These are phyloP conservation scores for Sebastes itinus DNA, from an alignment of 2,797 vertebrate genomes.

Conservation along the genomic window DNA sequence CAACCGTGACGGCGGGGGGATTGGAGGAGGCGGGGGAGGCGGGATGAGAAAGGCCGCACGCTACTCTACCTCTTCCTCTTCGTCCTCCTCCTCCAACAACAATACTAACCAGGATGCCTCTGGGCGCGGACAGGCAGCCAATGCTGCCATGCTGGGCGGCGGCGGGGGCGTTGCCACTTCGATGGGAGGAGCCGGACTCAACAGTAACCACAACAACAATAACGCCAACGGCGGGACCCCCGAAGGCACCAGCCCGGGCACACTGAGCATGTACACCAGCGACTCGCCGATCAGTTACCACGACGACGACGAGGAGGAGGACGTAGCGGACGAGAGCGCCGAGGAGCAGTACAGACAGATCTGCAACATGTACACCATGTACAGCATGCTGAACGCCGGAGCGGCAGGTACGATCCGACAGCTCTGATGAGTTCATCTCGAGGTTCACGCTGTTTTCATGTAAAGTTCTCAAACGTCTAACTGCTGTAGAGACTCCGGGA, in stretches of 20 bases:
- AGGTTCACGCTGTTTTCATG: neutral
- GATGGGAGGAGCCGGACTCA: conserved; percentile 70
- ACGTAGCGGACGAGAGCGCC: conserved; percentile 85
- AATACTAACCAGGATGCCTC: conserved; percentile 57
- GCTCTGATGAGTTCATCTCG: neutral
- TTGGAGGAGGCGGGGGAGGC: conserved; percentile 69
- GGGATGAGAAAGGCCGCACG: conserved; percentile 90
- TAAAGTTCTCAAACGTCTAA: too few relatives aligned
- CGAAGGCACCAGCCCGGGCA: conserved; percentile 90
- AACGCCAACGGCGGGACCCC: conserved; percentile 75
- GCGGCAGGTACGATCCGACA: conserved; percentile 77
- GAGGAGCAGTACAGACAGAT: conserved; percentile 98
- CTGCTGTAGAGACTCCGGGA: too few relatives aligned
- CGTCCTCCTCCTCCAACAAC: conserved; percentile 74
- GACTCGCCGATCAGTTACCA: conserved; percentile 96
- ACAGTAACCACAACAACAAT: conserved; percentile 85
- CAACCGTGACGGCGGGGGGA: conserved; percentile 80
- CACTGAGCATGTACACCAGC: conserved; percentile 93
- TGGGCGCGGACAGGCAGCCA: conserved; percentile 58
- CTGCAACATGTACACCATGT: conserved; percentile 99
- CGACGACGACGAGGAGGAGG: conserved; percentile 92
- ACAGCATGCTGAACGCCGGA: conserved; percentile 95
- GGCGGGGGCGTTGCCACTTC: neutral
- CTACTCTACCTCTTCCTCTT: conserved; percentile 85
- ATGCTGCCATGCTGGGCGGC: conserved; percentile 56